Evolutionary conservation across 1,140 invertebrate genomes (phyloP), one percentile per base, ranked within the genome.

Genomic region (Rhagoletis zephyria): DNA sequence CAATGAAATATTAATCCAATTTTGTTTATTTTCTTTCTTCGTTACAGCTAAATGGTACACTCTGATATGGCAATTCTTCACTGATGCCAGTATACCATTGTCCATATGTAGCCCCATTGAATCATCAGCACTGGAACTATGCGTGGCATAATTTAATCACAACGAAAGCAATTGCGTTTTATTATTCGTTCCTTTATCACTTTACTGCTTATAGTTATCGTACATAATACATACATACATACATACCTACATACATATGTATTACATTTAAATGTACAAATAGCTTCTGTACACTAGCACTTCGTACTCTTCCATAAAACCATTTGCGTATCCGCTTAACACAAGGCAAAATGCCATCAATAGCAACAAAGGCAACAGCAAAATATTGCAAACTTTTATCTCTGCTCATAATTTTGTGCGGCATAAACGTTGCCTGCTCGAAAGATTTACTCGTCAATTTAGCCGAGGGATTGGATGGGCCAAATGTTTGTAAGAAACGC

Each of bases 401-500:
- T 1, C 12, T 63, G n/a, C 59, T 60, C 19, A 12, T 45, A 19
- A n/a, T 63, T 19, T 2, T 61, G 4, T 85, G 59, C 9, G 30
- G 56, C 12, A 16, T 60, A 56, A 61, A 40, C 56, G 30, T 30
- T 5, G 60, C n/a, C 30, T 48, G 42, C 5, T 85, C 56, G 4
- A 40, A n/a, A 60, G 56, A 85, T 85, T 42, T 63, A n/a, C 74
- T 81, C 7, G 48, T 81, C 74, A 81, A 61, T 63, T 14, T 85
- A 42, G 14, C 56, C 16, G 60, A 85, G 1, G 60, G 40, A 14
- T n/a, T 85, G 51, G 90, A 91, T 61, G 91, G 91, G 48, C 90
- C 89, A 19, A 91, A 92, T 89, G 89, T 92, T 7, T 92, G 91
- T 87, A 92, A 92, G 48, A 91, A 89, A 45, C 88, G 89, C n/a